Conservation (phyloP, 2,888 invertebrate genomes). For the Eulithis prunata region DNA sequence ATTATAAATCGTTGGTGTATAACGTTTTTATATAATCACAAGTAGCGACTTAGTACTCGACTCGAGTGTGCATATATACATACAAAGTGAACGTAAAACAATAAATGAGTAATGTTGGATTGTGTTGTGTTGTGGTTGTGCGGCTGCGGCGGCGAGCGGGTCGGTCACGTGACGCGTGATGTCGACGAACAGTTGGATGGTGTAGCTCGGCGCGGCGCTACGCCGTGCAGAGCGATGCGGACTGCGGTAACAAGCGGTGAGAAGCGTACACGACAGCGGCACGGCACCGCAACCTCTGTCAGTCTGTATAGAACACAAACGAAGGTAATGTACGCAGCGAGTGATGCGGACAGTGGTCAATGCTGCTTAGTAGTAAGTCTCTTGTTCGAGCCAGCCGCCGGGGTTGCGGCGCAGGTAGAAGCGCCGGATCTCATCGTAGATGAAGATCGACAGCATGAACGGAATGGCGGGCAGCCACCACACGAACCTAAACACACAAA, state of each 20-base stretch:
- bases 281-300: constrained; percentile 74
- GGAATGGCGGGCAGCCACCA: constrained; percentile 99
- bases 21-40: constrained; percentile 69
- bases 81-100: constrained; percentile 68
- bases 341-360: constrained; percentile 70
- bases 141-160: constrained; percentile 48
- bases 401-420: constrained; percentile 98
- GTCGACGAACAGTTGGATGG: constrained; percentile 34
- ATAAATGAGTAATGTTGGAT: constrained; percentile 44
- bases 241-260: constrained; percentile 76
- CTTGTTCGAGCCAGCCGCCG: constrained; percentile 99
- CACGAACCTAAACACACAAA: constrained; percentile 88
- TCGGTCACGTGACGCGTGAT: constrained; percentile 52
- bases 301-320: constrained; percentile 77
- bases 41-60: constrained; percentile 71
- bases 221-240: constrained; percentile 53
- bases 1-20: constrained; percentile 58
- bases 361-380: constrained; percentile 96
- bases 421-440: constrained; percentile 99
- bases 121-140: constrained; percentile 36
- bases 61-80: constrained; percentile 81
- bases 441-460: constrained; percentile 99
- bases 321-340: constrained; percentile 73
- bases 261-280: constrained; percentile 78
- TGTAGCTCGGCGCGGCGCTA: not conserved